Evolutionary conservation across 2,888 invertebrate genomes (phyloP).

Genomic region (Ornithoptera priamus): DNA sequence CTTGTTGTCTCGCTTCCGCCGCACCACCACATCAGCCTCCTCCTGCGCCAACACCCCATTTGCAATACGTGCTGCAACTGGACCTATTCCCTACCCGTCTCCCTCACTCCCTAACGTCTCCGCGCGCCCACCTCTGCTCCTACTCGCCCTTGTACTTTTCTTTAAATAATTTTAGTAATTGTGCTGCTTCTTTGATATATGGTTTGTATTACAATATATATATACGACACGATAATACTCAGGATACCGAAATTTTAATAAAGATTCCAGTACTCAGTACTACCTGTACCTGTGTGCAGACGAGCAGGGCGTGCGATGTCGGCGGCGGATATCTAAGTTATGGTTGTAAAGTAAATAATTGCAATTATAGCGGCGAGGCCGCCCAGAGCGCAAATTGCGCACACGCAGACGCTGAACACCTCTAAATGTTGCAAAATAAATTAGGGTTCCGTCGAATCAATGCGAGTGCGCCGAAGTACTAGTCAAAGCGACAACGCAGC

Average conservation of each 20-base stretch:
- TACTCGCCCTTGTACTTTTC: background rate
- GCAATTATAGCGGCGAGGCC: too few relatives aligned
- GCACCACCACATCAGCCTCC: slow-evolving; percentile 82
- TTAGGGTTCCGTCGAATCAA: too few relatives aligned
- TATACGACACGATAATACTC: too few relatives aligned
- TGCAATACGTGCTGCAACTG: background rate
- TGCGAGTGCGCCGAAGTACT: background rate
- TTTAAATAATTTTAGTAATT: background rate
- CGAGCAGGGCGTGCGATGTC: background rate
- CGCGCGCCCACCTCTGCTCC: background rate
- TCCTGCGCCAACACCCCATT: slow-evolving; percentile 74
- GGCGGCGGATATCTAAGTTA: background rate
- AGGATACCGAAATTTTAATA: too few relatives aligned
- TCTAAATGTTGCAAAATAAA: too few relatives aligned
- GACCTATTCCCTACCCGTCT: background rate
- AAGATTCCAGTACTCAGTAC: too few relatives aligned
- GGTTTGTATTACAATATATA: too few relatives aligned
- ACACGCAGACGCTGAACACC: too few relatives aligned
- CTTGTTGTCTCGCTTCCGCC: slow-evolving; percentile 69
- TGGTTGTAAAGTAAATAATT: too few relatives aligned
- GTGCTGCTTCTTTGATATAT: too few relatives aligned
- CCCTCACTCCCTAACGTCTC: background rate
- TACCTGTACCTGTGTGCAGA: background rate
- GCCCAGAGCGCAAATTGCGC: too few relatives aligned
- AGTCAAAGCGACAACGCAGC: slow-evolving; percentile 7